Evolutionary conservation across 30 jellyfish, hydroid and myxozoan genomes (phyloP).

Genomic region (Hydra vulgaris): DNA sequence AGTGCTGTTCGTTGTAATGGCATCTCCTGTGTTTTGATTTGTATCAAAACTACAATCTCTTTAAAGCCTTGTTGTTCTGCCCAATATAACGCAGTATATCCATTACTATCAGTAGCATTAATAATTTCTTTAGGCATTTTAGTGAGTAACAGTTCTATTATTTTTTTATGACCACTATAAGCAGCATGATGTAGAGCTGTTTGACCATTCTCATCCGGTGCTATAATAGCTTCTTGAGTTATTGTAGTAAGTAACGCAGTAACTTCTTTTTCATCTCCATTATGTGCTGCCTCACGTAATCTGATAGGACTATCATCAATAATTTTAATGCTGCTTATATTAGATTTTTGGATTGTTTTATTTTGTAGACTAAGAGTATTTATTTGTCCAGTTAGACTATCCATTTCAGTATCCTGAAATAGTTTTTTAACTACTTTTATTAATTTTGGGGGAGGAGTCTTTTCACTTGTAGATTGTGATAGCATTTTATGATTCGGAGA

Average conservation of each 20-base stretch:
- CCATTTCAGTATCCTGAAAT: background rate
- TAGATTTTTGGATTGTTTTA: background rate
- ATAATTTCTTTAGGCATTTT: background rate
- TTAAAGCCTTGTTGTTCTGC: background rate
- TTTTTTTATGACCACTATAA: background rate
- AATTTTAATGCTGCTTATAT: background rate
- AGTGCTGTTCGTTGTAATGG: background rate
- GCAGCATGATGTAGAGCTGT: background rate
- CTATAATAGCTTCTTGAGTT: background rate
- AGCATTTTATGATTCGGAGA: too few species aligned
- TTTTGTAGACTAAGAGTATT: background rate
- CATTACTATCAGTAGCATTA: background rate
- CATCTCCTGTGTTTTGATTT: background rate
- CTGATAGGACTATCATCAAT: background rate
- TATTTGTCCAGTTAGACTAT: background rate
- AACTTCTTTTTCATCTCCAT: background rate
- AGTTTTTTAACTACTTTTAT: background rate
- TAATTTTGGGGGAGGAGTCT: too few species aligned
- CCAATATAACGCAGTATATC: background rate
- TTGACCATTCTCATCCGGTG: background rate
- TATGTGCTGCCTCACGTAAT: background rate
- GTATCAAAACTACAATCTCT: background rate
- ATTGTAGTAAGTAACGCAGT: background rate
- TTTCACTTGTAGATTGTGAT: too few species aligned
- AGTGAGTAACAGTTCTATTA: background rate